These are phyloP conservation scores for Epistrophe eligans DNA, from an alignment of 2,888 invertebrate genomes.

Conservation along the genomic window DNA sequence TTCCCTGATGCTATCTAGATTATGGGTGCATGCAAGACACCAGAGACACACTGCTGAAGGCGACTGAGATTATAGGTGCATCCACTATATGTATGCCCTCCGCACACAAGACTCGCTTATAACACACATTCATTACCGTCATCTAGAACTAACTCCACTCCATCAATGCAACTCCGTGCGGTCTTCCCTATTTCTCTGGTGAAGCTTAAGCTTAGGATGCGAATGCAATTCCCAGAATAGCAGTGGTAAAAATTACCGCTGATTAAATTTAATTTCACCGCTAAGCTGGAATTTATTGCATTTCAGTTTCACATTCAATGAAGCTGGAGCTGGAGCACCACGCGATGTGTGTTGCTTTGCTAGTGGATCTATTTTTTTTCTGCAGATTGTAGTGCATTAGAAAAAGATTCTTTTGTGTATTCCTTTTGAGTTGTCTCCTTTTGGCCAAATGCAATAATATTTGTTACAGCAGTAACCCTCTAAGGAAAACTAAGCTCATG, in stretches of 20 bases:
- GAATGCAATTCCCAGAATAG: slow-evolving; percentile 50
- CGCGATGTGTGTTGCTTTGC: slow-evolving; percentile 7
- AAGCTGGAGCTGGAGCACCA: neutral
- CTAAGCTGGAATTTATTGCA: slow-evolving; percentile 58
- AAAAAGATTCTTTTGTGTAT: slow-evolving; percentile 19
- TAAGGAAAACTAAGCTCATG: slow-evolving; percentile 46
- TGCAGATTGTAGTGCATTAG: slow-evolving; percentile 32
- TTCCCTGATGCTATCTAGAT: slow-evolving; percentile 6
- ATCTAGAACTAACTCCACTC: slow-evolving; percentile 38
- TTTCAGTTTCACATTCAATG: slow-evolving; percentile 46
- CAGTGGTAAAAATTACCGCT: slow-evolving; percentile 58
- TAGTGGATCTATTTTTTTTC: slow-evolving; percentile 5
- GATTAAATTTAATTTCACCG: slow-evolving; percentile 72
- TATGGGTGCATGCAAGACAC: slow-evolving; percentile 15
- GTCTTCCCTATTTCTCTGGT: neutral
- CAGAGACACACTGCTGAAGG: slow-evolving; percentile 26
- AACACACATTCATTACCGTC: slow-evolving; percentile 51
- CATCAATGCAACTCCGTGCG: neutral
- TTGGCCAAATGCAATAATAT: slow-evolving; percentile 31
- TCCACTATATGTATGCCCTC: slow-evolving; percentile 20
- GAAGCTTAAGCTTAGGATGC: slow-evolving; percentile 27
- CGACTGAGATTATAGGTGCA: slow-evolving; percentile 14
- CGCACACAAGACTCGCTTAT: slow-evolving; percentile 9
- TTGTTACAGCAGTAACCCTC: slow-evolving; percentile 46
- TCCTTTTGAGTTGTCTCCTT: slow-evolving; percentile 19